These are phyloP conservation scores for Acanthurus leucopareius DNA, from an alignment of 2,797 vertebrate genomes.

Conservation along the genomic window DNA sequence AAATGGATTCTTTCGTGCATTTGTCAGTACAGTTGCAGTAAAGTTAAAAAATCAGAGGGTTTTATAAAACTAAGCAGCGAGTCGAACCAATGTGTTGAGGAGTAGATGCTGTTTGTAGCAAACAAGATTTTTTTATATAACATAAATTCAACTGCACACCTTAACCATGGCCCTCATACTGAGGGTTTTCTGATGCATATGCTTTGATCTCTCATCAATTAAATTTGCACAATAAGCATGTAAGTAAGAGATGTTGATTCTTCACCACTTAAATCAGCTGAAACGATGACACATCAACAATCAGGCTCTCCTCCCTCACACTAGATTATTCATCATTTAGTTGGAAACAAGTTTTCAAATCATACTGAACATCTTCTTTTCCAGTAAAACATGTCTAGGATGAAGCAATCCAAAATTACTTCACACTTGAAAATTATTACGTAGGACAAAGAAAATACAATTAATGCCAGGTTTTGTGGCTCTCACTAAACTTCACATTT, in stretches of 20 bases:
- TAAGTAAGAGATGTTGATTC: not conserved
- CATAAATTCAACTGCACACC: not conserved
- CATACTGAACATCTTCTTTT: not conserved
- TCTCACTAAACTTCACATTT: not conserved
- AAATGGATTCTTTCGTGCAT: not conserved
- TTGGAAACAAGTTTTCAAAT: slow-evolving; percentile 5
- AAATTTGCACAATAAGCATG: not conserved
- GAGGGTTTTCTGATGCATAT: not conserved
- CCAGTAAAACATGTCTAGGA: not conserved
- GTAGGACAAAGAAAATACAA: not conserved
- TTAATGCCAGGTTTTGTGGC: slow-evolving; percentile 15
- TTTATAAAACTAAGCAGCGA: not conserved
- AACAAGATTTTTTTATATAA: no score
- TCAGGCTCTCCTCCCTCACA: not conserved
- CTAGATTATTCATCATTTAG: not conserved
- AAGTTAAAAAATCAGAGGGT: not conserved
- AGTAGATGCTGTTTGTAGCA: not conserved
- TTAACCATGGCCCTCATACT: not conserved
- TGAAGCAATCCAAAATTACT: not conserved
- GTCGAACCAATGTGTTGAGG: not conserved
- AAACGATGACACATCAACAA: not conserved
- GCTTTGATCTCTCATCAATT: not conserved
- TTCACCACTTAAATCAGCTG: not conserved
- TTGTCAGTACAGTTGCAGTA: not conserved
- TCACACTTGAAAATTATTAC: slow-evolving; percentile 7